Conservation (phyloP, 2,797 vertebrate genomes). For the Gymnothorax reevesii region DNA sequence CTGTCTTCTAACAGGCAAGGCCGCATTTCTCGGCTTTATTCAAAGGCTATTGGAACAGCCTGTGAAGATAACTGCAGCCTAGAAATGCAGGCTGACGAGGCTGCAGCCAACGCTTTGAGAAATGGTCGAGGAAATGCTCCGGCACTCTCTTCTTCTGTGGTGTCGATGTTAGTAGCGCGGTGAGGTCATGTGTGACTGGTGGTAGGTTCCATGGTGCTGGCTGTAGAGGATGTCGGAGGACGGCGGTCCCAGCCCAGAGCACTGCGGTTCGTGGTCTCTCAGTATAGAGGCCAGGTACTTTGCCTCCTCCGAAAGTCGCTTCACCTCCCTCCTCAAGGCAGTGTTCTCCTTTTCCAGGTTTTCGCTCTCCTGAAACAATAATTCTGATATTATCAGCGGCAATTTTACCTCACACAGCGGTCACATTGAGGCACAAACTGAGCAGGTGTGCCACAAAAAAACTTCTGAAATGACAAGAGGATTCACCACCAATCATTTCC, state of each 20-base stretch:
- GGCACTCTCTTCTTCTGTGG: neutral
- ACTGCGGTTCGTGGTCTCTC: constrained; percentile 88
- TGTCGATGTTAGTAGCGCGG: constrained; percentile 90
- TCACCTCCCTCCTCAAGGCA: constrained; percentile 90
- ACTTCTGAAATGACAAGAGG: neutral
- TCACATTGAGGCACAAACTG: neutral
- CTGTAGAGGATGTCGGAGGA: constrained; percentile 81
- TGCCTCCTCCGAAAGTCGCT: constrained; percentile 88
- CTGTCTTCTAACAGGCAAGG: too few species aligned
- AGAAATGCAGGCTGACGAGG: too few species aligned
- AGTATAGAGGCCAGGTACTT: constrained; percentile 88
- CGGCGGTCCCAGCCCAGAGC: constrained; percentile 75
- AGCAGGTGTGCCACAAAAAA: neutral
- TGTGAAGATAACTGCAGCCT: too few species aligned
- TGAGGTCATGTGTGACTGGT: constrained; percentile 84
- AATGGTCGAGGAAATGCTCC: neutral
- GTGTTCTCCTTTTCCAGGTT: constrained; percentile 92
- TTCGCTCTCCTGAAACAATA: constrained; percentile 86
- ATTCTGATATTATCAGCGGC: neutral
- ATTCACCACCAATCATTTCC: neutral
- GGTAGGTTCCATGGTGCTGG: constrained; percentile 78
- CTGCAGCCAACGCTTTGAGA: too few species aligned
- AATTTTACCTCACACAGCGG: neutral
- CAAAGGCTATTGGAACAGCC: too few species aligned
- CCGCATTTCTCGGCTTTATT: too few species aligned